These are phyloP conservation scores for Scaptomyza tumidula DNA, from an alignment of 2,888 invertebrate genomes.

Conservation along the genomic window DNA sequence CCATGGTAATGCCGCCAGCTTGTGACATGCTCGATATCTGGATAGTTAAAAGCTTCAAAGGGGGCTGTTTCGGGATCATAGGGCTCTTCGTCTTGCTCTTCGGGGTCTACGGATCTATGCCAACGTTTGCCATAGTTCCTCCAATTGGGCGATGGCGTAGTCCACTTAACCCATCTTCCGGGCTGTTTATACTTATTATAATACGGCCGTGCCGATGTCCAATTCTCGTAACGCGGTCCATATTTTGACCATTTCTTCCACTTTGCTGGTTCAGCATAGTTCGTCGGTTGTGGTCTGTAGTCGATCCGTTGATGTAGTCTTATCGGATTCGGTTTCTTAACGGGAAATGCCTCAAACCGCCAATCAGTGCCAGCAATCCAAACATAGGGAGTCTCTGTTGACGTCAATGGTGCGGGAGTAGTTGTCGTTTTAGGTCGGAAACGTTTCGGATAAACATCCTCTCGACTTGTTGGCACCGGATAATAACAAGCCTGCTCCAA, in stretches of 20 bases:
- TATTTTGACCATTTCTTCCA: slow-evolving; percentile 73
- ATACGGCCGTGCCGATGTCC: slow-evolving; percentile 53
- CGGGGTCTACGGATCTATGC: slow-evolving; percentile 37
- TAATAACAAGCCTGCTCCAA: slow-evolving; percentile 80
- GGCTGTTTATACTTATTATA: slow-evolving; percentile 37
- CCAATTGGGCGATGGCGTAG: slow-evolving; percentile 66
- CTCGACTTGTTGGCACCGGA: slow-evolving; percentile 73
- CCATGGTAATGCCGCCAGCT: slow-evolving; percentile 74
- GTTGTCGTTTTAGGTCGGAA: slow-evolving; percentile 71
- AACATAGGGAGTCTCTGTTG: slow-evolving; percentile 66
- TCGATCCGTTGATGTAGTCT: slow-evolving; percentile 74
- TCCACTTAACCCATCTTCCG: slow-evolving; percentile 72
- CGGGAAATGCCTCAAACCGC: slow-evolving; percentile 74
- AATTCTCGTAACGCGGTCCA: slow-evolving; percentile 63
- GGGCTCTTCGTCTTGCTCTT: slow-evolving; percentile 28
- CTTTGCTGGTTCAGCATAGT: slow-evolving; percentile 51
- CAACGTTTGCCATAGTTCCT: slow-evolving; percentile 54
- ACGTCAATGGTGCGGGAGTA: slow-evolving; percentile 54
- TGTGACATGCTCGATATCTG: slow-evolving; percentile 64
- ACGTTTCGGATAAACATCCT: slow-evolving; percentile 81
- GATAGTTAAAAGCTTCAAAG: slow-evolving; percentile 47
- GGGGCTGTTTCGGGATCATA: slow-evolving; percentile 58
- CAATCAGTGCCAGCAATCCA: slow-evolving; percentile 79
- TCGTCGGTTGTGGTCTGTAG: slow-evolving; percentile 39
- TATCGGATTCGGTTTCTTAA: slow-evolving; percentile 63